A percentile compares a stretch with the other conserved stretches of the same genome.
Conservation (phyloP, 2,888 invertebrate species). For the Pandemis corylana region DNA sequence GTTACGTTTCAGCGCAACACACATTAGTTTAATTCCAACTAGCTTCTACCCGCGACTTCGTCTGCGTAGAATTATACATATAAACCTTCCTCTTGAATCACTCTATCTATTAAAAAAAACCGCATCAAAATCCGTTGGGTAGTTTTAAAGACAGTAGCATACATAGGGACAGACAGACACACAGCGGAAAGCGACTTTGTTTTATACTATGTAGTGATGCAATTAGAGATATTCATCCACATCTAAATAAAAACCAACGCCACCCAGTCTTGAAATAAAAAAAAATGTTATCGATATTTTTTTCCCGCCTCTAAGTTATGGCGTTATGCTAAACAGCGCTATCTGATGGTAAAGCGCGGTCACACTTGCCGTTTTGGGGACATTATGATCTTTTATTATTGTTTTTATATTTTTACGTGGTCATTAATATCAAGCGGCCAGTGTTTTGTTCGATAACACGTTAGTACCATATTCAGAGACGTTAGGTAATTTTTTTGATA, state of each 20-base stretch:
- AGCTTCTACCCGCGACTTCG: too few relatives aligned
- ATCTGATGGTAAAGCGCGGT: conserved; percentile 68
- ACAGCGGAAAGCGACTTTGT: too few relatives aligned
- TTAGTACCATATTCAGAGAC: too few relatives aligned
- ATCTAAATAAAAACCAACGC: background rate
- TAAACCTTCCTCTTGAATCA: too few relatives aligned
- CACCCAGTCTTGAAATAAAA: background rate
- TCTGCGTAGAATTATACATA: too few relatives aligned
- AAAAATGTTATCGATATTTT: conserved; percentile 29
- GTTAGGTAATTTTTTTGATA: too few relatives aligned
- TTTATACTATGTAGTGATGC: too few relatives aligned
- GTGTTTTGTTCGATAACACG: conserved; percentile 6
- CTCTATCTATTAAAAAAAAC: too few relatives aligned
- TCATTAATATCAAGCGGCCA: conserved; percentile 28
- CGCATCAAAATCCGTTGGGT: too few relatives aligned
- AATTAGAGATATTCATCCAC: background rate
- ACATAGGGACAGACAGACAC: too few relatives aligned
- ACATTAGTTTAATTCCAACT: background rate
- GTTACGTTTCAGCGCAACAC: background rate
- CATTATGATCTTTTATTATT: conserved; percentile 47
- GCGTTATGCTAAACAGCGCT: conserved; percentile 71
- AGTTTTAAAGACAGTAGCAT: too few relatives aligned
- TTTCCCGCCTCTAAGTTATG: conserved; percentile 56
- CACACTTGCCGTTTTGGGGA: conserved; percentile 62
- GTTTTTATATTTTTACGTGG: conserved; percentile 38